Evolutionary conservation across 1,140 invertebrate species (phyloP), one percentile per base, ranked within the genome.

Genomic region (Conus betulinus): DNA sequence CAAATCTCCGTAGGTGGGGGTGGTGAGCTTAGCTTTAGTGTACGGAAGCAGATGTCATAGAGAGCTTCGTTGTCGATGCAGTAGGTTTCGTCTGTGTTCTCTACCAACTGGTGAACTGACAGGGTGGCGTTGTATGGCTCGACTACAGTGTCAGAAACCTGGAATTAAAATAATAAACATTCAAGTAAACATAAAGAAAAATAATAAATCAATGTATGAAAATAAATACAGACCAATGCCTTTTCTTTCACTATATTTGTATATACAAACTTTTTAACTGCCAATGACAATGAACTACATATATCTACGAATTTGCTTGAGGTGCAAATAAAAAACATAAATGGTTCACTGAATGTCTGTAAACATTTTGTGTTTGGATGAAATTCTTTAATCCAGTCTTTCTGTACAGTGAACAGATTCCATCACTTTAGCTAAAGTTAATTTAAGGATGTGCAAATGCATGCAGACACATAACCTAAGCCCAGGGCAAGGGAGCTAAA

Each of bases 21-120:
- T 98, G 51, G 96, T 96, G 10, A 98, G 95, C 94, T 97, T 97
- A 98, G 95, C 94, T 97, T 97, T 27, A 98, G 94, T 0, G 97
- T 97, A 23, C 97, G 96, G 95, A 97, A 97, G 94, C 97, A 98
- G 91, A 98, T 98, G 90, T 98, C 97, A 93, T 98, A 97, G 0
- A 98, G 94, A 39, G 97, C 97, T 93, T 98, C 97, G 93, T 98
- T 98, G 94, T 98, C 97, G 91, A 98, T 97, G 91, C 97, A 98
- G 93, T 95, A 95, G 52, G 95, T 95, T 89, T 95, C 93, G 88
- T 95, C 95, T 95, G 95, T 90, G 89, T 88, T 90, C 85, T 90
- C 89, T 13, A 90, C 89, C 55, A 90, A 79, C 79, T 90, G 89
- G 84, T 90, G 89, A 6, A 90, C 87, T 7, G 89, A 90, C 15